A percentile compares a stretch with the other conserved stretches of the same genome.
phyloP scores from a whole-genome alignment of 37 sponge, comb jelly and placozoan species.

The Mnemiopsis leidyi region DNA sequence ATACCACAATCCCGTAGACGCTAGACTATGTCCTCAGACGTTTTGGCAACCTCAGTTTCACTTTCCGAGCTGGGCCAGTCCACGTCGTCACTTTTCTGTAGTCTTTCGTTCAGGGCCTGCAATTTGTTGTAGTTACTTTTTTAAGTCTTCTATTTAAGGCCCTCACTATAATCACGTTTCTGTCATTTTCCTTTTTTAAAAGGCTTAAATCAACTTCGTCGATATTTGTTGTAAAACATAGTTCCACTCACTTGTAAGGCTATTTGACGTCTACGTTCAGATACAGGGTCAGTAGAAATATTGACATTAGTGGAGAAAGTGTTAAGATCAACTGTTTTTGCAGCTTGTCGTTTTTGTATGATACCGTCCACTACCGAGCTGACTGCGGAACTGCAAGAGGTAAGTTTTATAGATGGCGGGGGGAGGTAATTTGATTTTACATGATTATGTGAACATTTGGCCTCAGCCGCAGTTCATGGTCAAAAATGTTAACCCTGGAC shows the following conservation, averaged over 20 bases:
- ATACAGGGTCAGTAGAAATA: background rate
- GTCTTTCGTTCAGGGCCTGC: conserved; percentile 22
- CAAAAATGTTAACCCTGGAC: no score
- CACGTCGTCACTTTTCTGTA: background rate
- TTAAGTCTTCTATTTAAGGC: no score
- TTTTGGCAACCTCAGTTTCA: background rate
- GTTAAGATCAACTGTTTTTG: background rate
- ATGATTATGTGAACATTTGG: no score
- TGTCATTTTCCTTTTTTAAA: no score
- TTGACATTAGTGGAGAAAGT: background rate
- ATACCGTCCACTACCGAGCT: background rate
- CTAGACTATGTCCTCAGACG: background rate
- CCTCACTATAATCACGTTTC: no score
- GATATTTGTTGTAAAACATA: no score
- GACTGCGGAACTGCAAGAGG: background rate
- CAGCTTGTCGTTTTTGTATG: background rate
- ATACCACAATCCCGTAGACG: background rate
- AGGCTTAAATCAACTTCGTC: no score
- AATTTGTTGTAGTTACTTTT: no score
- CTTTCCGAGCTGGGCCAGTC: background rate
- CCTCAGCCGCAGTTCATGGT: no score
- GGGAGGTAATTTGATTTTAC: no score
- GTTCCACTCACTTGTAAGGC: conserved; percentile 8
- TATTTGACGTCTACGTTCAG: background rate
- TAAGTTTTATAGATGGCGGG: no score